phyloP scores from a whole-genome alignment of 2,113 vertebrate genomes.

The Eurypyga helias region DNA sequence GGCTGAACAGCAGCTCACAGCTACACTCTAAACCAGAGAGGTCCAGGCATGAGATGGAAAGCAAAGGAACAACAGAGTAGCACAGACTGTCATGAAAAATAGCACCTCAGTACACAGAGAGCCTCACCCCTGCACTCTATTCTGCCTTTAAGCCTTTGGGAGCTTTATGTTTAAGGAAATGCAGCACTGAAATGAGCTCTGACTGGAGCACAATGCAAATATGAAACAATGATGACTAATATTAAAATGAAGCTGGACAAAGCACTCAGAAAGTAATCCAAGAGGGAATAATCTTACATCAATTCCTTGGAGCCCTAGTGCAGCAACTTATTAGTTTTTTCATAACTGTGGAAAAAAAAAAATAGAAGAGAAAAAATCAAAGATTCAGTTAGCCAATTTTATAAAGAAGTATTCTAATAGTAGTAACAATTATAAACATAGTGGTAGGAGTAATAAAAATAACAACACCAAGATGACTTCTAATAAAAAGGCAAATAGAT shows the following conservation, averaged over 20 bases:
- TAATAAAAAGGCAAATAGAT: neutral
- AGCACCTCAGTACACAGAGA: neutral
- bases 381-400: neutral
- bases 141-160: neutral
- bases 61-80: neutral
- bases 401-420: neutral
- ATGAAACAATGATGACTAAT: constrained; percentile 21
- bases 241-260: constrained; percentile 34
- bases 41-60: neutral
- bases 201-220: neutral
- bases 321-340: neutral
- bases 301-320: neutral
- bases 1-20: accelerated
- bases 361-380: neutral
- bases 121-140: neutral
- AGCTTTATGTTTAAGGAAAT: neutral
- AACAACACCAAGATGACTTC: neutral
- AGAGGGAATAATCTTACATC: neutral
- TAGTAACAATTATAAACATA: neutral
- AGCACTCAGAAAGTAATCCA: constrained; percentile 7
- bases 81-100: neutral
- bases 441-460: neutral
- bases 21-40: neutral
- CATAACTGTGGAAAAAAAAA: neutral
- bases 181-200: neutral